Conservation (phyloP, 2,113 vertebrate genomes). For the Sisor rabdophorus region DNA sequence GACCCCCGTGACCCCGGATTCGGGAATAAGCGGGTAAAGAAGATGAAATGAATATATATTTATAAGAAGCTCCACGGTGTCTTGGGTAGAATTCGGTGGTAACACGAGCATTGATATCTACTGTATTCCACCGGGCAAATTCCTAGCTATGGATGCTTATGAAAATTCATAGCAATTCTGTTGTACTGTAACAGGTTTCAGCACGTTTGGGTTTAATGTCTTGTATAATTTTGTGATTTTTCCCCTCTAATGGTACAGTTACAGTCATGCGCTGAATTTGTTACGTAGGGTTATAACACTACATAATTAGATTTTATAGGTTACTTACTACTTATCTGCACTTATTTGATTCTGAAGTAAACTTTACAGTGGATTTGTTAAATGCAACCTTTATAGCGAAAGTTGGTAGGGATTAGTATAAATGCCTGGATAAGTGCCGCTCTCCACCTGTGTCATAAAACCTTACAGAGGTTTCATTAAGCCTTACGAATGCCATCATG, state of each 20-base stretch:
- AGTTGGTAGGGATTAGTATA: neutral
- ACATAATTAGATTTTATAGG: neutral
- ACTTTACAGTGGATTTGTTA: neutral
- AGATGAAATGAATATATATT: too few relatives aligned
- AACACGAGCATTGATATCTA: neutral
- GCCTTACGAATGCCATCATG: too few relatives aligned
- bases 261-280: neutral
- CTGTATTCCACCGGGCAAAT: neutral
- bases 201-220: neutral
- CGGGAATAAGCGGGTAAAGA: too few relatives aligned
- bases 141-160: neutral
- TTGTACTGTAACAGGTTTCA: neutral
- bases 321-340: neutral
- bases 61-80: neutral
- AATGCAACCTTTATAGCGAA: neutral
- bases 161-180: neutral
- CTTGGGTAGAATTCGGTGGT: neutral
- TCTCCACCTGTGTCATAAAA: neutral
- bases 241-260: neutral
- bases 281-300: neutral
- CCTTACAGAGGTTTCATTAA: neutral
- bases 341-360: neutral
- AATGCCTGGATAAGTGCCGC: neutral
- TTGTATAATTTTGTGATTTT: neutral
- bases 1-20: too few relatives aligned